Evolutionary conservation across 2,888 invertebrate genomes (phyloP), one percentile per base, ranked within the genome.

Genomic region (Tenthredo scrophulariae): DNA sequence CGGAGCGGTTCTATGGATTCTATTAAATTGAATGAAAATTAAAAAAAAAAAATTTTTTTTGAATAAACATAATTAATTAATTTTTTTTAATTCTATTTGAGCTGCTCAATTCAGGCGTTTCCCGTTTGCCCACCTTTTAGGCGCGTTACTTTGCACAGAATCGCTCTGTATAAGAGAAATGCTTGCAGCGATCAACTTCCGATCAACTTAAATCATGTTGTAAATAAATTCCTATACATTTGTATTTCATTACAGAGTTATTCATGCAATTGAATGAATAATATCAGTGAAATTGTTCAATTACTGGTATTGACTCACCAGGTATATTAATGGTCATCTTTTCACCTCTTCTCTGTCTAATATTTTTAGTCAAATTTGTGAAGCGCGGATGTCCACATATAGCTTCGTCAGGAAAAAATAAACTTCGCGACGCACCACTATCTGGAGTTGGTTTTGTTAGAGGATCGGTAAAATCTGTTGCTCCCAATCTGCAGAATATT

Each of bases 281-380:
- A 18, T 37, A 13, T 58, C 37, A 77, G 4, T 10, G 40, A 80
- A 80, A 58, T 40, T n/a, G 10, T 29, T 80, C 10, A 50, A 40
- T 62, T 5, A n/a, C 40, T 18, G n/a, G 65, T 50, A 2, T 82
- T 40, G 58, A 91, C 94, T 94, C 95, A 98, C 98, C 96, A 93
- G 99, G 99, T 91, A 99, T 95, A 94, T 99, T 99, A 87, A 99
- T 99, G 86, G 97, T 97, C 26, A 99, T 98, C 94, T 99, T 99
- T 94, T 98, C 97, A 84, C 98, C 98, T 87, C 99, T 95, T 89
- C 99, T 95, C 91, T 97, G 94, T 84, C 99, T 95, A 88, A 99
- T 99, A 93, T 99, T 99, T 86, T 97, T 95, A 0, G 99, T 98
- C 84, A 99, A 94, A 0, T 98, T 99, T 93, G 96, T 97, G 93